phyloP scores from a whole-genome alignment of 2,797 vertebrate genomes.

The Erethizon dorsatum region DNA sequence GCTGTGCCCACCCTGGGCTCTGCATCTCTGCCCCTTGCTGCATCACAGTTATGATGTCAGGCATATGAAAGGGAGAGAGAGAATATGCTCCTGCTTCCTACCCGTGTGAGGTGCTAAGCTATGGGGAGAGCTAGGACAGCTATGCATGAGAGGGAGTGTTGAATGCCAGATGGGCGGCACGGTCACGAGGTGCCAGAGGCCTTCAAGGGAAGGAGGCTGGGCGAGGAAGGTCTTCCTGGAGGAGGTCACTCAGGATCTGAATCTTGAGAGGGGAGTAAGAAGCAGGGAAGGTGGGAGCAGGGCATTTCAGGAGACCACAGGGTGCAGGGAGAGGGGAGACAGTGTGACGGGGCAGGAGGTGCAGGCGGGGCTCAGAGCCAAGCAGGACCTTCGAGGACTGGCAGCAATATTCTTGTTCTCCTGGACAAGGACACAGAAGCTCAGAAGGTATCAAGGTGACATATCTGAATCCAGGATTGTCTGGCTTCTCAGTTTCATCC shows the following conservation, averaged over 20 bases:
- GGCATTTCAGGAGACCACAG: background rate
- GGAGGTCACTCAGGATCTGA: background rate
- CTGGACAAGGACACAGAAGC: background rate
- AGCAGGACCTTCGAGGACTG: background rate
- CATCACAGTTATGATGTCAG: background rate
- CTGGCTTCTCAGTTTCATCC: background rate
- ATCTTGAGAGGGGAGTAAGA: background rate
- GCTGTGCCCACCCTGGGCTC: background rate
- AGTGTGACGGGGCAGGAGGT: background rate
- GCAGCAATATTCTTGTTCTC: background rate
- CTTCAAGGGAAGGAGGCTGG: background rate
- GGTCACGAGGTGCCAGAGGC: background rate
- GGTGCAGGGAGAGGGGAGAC: background rate
- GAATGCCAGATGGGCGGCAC: background rate
- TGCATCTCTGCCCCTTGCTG: background rate
- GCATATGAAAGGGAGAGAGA: background rate
- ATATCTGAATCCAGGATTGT: background rate
- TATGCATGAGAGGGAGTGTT: background rate
- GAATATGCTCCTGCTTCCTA: background rate
- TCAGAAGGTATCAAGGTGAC: background rate
- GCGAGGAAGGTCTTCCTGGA: background rate
- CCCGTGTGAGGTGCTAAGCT: conserved; percentile 16
- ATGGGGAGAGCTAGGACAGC: background rate
- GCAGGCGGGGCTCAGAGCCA: background rate
- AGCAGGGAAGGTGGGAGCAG: background rate